Percentiles rank a stretch among this genome's conserved stretches.
These are phyloP conservation scores for Tiliacea aurago DNA, from an alignment of 2,888 invertebrate genomes.

Conservation along the genomic window DNA sequence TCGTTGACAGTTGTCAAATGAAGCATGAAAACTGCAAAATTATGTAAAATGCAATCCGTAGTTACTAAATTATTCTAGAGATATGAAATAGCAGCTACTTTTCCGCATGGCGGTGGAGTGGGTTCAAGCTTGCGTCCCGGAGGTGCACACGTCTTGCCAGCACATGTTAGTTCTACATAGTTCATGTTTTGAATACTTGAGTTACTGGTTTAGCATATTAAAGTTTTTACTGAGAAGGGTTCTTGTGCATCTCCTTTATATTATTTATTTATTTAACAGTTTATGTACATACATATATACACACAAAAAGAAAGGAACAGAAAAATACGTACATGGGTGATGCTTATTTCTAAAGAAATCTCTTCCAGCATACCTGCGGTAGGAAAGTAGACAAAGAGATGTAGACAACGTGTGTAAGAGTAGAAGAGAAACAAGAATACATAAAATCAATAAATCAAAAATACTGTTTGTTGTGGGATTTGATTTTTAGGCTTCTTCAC, in stretches of 20 bases:
- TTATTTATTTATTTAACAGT: too few relatives aligned
- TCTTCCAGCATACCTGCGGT: too few relatives aligned
- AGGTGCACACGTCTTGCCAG: constrained; percentile 35
- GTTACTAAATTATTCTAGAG: constrained; percentile 33
- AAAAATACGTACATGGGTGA: too few relatives aligned
- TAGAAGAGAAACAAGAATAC: too few relatives aligned
- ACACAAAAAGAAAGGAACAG: too few relatives aligned
- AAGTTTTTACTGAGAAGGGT: constrained; percentile 9
- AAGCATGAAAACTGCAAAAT: neutral
- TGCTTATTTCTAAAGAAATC: too few relatives aligned
- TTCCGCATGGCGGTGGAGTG: constrained; percentile 15
- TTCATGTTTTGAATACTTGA: constrained; percentile 41
- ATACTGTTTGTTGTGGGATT: too few relatives aligned
- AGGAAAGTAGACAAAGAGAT: too few relatives aligned
- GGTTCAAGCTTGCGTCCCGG: constrained; percentile 37
- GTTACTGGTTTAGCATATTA: constrained; percentile 24
- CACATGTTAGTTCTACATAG: constrained; percentile 21
- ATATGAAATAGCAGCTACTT: constrained; percentile 37
- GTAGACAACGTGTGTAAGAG: too few relatives aligned
- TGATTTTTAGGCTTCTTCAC: too few relatives aligned
- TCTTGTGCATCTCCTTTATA: neutral
- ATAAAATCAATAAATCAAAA: too few relatives aligned
- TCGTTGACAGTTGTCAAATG: constrained; percentile 11
- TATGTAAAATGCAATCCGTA: constrained; percentile 26
- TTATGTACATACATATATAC: too few relatives aligned